Percentiles rank a stretch among this genome's conserved stretches.
Evolutionary conservation across 2,113 vertebrate genomes (phyloP).

Genomic region (Sclerurus mexicanus): DNA sequence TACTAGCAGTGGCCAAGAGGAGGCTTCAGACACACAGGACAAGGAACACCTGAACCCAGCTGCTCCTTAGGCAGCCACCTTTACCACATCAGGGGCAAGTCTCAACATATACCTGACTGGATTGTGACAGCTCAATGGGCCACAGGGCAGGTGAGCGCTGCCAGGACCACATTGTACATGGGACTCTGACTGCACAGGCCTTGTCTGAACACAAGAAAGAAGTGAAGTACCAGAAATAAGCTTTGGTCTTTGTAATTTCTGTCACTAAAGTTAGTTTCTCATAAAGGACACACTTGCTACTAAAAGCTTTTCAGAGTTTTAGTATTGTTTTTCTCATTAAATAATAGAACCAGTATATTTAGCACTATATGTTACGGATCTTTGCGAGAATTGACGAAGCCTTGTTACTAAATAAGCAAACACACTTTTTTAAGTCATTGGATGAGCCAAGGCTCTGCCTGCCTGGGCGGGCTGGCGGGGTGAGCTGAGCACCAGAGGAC

Average conservation of each 20-base stretch:
- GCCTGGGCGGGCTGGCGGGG: accelerated
- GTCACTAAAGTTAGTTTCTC: neutral
- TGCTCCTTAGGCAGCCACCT: neutral
- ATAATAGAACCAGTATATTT: neutral
- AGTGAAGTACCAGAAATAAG: accelerated
- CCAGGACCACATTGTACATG: accelerated
- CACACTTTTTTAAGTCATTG: accelerated
- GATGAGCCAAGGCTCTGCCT: neutral
- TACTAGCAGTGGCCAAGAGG: neutral
- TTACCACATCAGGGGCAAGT: too few relatives aligned
- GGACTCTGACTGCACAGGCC: accelerated
- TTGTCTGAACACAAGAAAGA: neutral
- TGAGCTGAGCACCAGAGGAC: neutral
- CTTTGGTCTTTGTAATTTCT: neutral
- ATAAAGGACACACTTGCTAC: neutral
- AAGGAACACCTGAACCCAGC: neutral
- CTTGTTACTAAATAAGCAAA: neutral
- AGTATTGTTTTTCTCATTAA: neutral
- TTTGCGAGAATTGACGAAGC: neutral
- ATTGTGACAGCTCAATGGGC: accelerated
- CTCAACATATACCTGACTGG: neutral
- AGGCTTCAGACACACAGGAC: neutral
- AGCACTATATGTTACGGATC: accelerated
- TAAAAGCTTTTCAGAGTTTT: neutral
- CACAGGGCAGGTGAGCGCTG: neutral